Evolutionary conservation across 2,113 vertebrate genomes (phyloP).

Genomic region (Vulpes lagopus): DNA sequence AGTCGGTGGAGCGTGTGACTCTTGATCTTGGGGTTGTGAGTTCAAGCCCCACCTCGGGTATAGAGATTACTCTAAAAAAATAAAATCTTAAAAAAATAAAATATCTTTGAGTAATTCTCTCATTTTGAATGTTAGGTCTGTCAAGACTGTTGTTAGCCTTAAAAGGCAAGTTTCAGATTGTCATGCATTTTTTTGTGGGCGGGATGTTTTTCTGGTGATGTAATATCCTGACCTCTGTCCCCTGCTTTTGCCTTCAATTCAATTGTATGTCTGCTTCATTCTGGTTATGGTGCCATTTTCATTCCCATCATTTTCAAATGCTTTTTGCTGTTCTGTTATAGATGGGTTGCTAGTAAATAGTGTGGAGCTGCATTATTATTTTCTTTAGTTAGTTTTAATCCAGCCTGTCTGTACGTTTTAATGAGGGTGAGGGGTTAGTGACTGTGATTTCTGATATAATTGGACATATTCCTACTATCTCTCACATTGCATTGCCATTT

Average conservation of each 20-base stretch:
- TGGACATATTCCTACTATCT: not conserved
- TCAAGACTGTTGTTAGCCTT: not conserved
- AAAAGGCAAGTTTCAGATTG: not conserved
- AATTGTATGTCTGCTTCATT: not conserved
- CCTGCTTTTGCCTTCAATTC: not conserved
- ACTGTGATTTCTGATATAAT: no score
- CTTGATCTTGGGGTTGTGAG: not conserved
- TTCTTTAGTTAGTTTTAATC: not conserved
- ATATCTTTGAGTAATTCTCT: not conserved
- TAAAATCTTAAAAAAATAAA: not conserved
- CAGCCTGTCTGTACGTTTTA: not conserved
- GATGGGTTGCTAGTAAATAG: not conserved
- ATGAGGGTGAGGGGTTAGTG: fast-evolving
- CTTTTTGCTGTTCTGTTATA: not conserved
- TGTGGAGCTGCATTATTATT: fast-evolving
- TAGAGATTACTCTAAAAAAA: not conserved
- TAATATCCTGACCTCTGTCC: fast-evolving
- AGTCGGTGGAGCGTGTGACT: not conserved
- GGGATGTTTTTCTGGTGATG: not conserved
- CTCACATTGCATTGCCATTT: not conserved
- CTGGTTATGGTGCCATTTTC: not conserved
- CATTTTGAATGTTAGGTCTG: not conserved
- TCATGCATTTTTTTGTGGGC: not conserved
- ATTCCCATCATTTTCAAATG: not conserved
- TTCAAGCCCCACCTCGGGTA: not conserved